Base-by-base conservation (phyloP, 2,888 invertebrate species). In the Campoletis raptor region DNA sequence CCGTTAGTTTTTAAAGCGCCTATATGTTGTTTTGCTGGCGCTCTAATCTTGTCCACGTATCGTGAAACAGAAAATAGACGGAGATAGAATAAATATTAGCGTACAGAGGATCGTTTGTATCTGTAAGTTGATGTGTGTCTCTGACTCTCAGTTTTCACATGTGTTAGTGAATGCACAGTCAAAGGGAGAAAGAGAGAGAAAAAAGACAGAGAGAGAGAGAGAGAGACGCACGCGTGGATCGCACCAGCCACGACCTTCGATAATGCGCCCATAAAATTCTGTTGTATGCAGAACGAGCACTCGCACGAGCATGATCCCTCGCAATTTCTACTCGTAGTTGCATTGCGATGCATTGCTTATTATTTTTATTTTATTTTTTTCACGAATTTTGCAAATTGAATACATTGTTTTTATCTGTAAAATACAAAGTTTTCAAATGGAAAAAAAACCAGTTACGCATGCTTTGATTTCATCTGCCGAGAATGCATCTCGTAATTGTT, bases 261-360 rank as follows among this genome's bases (percentile, higher is more conserved):
- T 87, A 85, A 83, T 87, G 87, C 87, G 87, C 83, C 82, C 82
- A 85, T 87, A 87, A 87, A 83, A 85, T 85, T 85, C 82, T 85
- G 82, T 87, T 87, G 85, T 87, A 87, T 81, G 85, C 85, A 83
- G 83, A 85, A 87, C 80, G 57, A 80, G 82, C 83, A 72, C 48
- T 69, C 57, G 67, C 76, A 36, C 74, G 70, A 66, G 69, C 64
- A 81, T 81, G 84, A 85, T 81, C 79, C 73, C 78, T 73, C 66
- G 67, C 52, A 66, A 76, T 78, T 73, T 21, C 52, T 30, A 73
- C 66, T 78, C 77, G 69, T 52, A 37, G 61, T 37, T 54, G 67
- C 61, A 69, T 85, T 70, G 79, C 84, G 66, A 79, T 64, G 64
- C 84, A 52, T 81, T 77, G 21, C 66, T 42, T n/a, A n/a, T n/a